Percentiles rank a stretch among this genome's conserved stretches.
Conservation (phyloP, 30 jellyfish, hydroid and myxozoan genomes). For the Mastigias papua region DNA sequence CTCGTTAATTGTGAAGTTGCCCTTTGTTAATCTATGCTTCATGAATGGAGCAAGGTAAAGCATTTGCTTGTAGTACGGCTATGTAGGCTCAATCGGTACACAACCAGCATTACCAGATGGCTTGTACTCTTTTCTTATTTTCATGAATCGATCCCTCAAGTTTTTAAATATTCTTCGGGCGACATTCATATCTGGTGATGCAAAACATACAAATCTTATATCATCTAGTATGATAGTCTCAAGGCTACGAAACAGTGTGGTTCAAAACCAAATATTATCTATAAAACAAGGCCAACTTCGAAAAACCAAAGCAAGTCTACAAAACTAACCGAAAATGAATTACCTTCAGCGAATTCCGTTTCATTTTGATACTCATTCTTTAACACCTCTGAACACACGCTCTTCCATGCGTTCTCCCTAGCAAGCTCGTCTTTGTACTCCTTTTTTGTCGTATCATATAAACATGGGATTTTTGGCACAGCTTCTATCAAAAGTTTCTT, state of each 20-base stretch:
- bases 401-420: no score
- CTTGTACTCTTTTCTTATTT: slow-evolving; percentile 44
- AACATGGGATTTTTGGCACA: no score
- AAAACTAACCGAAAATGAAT: no score
- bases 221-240: no score
- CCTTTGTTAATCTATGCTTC: slow-evolving; percentile 11
- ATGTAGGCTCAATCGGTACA: slow-evolving; percentile 49
- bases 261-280: no score
- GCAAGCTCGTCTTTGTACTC: slow-evolving; percentile 43
- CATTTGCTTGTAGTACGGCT: no score
- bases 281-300: no score
- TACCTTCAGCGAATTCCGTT: background rate
- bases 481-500: slow-evolving; percentile 32
- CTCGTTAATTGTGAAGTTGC: background rate
- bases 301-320: no score
- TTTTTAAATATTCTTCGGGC: slow-evolving; percentile 35
- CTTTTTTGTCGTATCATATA: slow-evolving; percentile 33
- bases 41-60: no score
- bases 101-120: slow-evolving; percentile 60
- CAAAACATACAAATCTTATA: background rate
- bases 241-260: no score
- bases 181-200: slow-evolving; percentile 14
- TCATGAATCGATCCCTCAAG: slow-evolving; percentile 36
- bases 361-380: slow-evolving; percentile 2
- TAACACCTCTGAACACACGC: no score